phyloP scores from a whole-genome alignment of 1,140 invertebrate species.

The Drosophila subobscura region DNA sequence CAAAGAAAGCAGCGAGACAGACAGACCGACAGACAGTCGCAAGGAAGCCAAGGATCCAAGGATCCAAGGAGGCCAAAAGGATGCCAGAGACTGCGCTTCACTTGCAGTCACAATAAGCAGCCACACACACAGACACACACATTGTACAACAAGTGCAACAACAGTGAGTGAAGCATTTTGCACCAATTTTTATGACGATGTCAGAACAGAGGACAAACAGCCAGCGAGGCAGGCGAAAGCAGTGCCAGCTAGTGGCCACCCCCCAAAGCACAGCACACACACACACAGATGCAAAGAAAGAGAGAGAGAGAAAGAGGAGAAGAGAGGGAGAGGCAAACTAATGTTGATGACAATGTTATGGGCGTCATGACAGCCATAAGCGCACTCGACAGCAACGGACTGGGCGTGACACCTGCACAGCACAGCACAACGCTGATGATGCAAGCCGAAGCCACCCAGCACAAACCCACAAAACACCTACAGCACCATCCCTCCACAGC shows the following conservation, averaged over 20 bases:
- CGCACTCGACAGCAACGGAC: constrained; percentile 72
- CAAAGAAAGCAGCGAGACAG: too few species aligned
- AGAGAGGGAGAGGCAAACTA: constrained; percentile 55
- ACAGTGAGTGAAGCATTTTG: constrained; percentile 63
- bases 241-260: constrained; percentile 45
- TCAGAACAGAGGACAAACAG: constrained; percentile 54
- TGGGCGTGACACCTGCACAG: constrained; percentile 64
- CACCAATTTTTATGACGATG: constrained; percentile 80
- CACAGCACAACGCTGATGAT: constrained; percentile 30
- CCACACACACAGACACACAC: constrained; percentile 21
- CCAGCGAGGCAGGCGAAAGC: constrained; percentile 23
- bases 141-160: too few species aligned
- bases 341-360: constrained; percentile 82
- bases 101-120: constrained; percentile 18
- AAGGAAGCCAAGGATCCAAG: too few species aligned
- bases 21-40: too few species aligned
- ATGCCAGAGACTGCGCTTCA: constrained; percentile 7
- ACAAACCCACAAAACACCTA: neutral
- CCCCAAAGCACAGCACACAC: constrained; percentile 7
- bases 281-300: neutral
- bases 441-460: constrained; percentile 15
- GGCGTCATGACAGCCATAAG: constrained; percentile 82
- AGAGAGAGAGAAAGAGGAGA: constrained; percentile 3
- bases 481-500: neutral
- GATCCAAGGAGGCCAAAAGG: too few species aligned